Evolutionary conservation across 2,113 vertebrate species (phyloP).

Genomic region (Epinephelus cyanopodus): DNA sequence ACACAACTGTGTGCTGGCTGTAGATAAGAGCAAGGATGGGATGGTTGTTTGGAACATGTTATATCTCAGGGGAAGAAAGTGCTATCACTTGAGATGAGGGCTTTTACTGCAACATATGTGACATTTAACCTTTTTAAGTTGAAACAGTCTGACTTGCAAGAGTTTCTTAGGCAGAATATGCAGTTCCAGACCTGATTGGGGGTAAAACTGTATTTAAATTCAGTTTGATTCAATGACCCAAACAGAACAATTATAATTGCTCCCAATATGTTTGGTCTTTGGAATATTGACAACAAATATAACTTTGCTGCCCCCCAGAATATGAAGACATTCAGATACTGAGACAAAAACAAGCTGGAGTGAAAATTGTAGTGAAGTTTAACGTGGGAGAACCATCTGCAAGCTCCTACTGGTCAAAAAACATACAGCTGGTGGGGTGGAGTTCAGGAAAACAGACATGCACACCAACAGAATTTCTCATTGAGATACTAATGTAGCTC

Average conservation of each 20-base stretch:
- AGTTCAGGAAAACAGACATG: not conserved
- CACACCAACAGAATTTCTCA: not conserved
- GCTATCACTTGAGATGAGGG: not conserved
- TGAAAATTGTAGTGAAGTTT: not conserved
- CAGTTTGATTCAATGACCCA: not conserved
- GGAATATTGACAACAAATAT: too few species aligned
- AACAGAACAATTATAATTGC: not conserved
- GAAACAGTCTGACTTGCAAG: not conserved
- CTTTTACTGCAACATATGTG: not conserved
- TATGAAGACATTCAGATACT: not conserved
- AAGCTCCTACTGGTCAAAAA: not conserved
- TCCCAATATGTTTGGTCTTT: not conserved
- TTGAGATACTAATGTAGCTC: not conserved
- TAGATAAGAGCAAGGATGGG: conserved; percentile 60
- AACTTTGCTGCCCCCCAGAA: not conserved
- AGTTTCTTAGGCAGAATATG: not conserved
- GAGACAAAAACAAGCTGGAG: not conserved
- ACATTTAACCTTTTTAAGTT: not conserved
- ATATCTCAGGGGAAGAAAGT: not conserved
- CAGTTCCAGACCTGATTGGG: too few species aligned
- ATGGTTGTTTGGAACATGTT: conserved; percentile 42
- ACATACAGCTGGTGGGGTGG: not conserved
- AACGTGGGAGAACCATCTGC: not conserved
- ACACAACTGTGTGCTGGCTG: conserved; percentile 1
- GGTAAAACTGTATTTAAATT: not conserved